Evolutionary conservation across 2,888 invertebrate species (phyloP).

Genomic region (Drosophila nigricruria): DNA sequence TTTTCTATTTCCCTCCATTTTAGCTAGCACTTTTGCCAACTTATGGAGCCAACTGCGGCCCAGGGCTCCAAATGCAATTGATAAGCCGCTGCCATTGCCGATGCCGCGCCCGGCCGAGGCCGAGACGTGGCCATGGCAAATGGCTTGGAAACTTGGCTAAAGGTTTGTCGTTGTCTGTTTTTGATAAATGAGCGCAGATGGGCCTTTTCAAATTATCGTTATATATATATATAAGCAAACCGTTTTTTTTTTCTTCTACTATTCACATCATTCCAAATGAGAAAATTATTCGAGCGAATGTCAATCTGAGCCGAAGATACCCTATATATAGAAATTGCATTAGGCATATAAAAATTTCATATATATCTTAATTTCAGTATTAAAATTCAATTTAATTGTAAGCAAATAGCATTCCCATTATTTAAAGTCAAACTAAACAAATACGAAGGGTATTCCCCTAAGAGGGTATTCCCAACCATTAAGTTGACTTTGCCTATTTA

Average conservation of each 20-base stretch:
- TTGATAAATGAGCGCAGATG: constrained; percentile 65
- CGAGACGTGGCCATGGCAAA: constrained; percentile 62
- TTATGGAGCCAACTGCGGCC: constrained; percentile 62
- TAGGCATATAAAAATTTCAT: not conserved
- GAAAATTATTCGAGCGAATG: constrained; percentile 14
- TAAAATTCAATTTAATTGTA: too few species aligned
- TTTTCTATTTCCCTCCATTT: constrained; percentile 50
- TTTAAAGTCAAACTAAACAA: too few species aligned
- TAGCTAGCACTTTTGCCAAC: constrained; percentile 49
- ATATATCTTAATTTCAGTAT: too few species aligned
- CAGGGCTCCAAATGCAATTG: constrained; percentile 64
- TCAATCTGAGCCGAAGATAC: constrained; percentile 8
- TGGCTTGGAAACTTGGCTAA: constrained; percentile 66
- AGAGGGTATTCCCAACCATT: too few species aligned
- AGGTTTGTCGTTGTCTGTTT: constrained; percentile 57
- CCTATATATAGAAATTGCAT: not conserved
- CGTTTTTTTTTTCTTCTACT: not conserved
- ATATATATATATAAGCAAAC: constrained; percentile 1
- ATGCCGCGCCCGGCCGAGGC: constrained; percentile 26
- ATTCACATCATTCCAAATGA: constrained; percentile 22
- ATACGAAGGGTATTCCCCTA: not conserved
- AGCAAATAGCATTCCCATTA: too few species aligned
- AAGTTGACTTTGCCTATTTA: not conserved
- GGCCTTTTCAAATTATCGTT: constrained; percentile 40
- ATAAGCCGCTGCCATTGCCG: constrained; percentile 52